Evolutionary conservation across 1,140 invertebrate species (phyloP), one percentile per base, ranked within the genome.

Genomic region (Drosophila kurseongensis): DNA sequence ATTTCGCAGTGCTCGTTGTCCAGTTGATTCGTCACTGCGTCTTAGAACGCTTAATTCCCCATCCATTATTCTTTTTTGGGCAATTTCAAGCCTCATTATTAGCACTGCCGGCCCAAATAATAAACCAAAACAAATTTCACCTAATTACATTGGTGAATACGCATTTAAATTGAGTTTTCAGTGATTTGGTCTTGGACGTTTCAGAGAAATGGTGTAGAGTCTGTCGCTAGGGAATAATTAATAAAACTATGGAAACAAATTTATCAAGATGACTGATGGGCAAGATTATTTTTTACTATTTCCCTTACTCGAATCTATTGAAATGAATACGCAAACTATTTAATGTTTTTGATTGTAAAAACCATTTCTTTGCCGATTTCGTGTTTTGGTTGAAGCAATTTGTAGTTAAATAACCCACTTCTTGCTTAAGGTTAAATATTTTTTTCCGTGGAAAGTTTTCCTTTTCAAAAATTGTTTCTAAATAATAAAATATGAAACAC

Each of bases 81-180:
- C 59, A 76, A 86, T 86, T 86, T 88, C 83, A 88, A 71, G 83
- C 71, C 71, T 83, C 83, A 86, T 86, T 72, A 86, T 88, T 73
- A 78, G 35, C 59, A 38, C 48, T 62, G 55, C 9, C 52, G 32
- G 45, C 9, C 51, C 51, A 61, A 63, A 45, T 58, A 75, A 75
- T 75, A 42, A 77, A 61, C 72, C 73, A 69, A 56, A 77, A 60
- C 55, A 45, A 77, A 77, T 77, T 56, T 69, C 44, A 29, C 10
- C 44, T 77, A 77, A 76, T 77, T 77, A 59, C 56, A 76, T 68
- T 68, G 57, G 42, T 32, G 10, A 58, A 44, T 59, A 75, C 23
- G 62, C 66, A 80, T 69, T 75, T 42, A 23, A 27, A 79, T 74
- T 59, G 71, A 60, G 50, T 73, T 45, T 63, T 78, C 16, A 51